phyloP scores from a whole-genome alignment of 1,140 invertebrate genomes.

The Sogatella furcifera region DNA sequence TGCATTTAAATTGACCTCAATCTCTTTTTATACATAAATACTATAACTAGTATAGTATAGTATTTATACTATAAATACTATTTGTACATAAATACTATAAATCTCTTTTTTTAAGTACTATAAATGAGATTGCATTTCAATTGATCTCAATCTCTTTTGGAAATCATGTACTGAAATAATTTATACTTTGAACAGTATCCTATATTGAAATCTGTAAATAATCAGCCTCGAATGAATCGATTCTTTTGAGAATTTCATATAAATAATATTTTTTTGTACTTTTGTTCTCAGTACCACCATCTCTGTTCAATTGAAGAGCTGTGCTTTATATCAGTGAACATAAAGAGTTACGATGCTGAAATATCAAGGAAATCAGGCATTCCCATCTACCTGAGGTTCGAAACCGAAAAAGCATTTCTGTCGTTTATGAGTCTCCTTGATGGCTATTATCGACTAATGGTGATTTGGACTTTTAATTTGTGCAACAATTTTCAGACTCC shows the following conservation, averaged over 20 bases:
- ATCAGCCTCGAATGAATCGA: conserved; percentile 9
- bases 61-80: no score
- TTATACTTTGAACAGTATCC: no score
- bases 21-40: no score
- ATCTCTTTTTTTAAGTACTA: no score
- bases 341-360: conserved; percentile 50
- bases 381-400: conserved; percentile 62
- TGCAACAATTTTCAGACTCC: conserved; percentile 69
- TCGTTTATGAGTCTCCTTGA: conserved; percentile 77
- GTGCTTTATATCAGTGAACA: conserved; percentile 59
- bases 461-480: conserved; percentile 84
- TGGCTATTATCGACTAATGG: conserved; percentile 77
- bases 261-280: conserved; percentile 8
- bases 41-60: no score
- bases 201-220: not conserved
- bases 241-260: not conserved
- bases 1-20: no score
- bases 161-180: no score
- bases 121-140: no score
- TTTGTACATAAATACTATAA: no score
- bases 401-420: conserved; percentile 42
- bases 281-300: conserved; percentile 50
- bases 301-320: conserved; percentile 73
- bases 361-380: conserved; percentile 66
- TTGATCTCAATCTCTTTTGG: no score